phyloP scores from a whole-genome alignment of 2,113 vertebrate genomes.

The Hydrolagus affinis region DNA sequence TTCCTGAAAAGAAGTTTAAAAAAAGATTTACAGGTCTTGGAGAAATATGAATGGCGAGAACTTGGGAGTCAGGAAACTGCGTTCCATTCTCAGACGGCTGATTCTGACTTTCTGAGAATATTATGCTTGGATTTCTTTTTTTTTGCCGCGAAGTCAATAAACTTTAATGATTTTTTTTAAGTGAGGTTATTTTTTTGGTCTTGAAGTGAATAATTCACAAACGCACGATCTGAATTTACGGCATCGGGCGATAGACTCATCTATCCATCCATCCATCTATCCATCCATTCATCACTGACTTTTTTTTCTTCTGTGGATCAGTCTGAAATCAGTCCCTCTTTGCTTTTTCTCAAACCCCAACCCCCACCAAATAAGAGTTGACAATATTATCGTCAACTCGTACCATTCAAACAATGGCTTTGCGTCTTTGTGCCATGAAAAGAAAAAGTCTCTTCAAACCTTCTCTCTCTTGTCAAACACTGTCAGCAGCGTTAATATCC shows the following conservation, averaged over 20 bases:
- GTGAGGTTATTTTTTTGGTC: neutral
- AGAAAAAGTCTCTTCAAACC: no score
- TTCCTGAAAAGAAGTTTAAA: constrained; percentile 12
- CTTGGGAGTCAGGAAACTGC: constrained; percentile 14
- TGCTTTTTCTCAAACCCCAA: no score
- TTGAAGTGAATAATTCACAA: constrained; percentile 11
- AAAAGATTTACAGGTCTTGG: constrained; percentile 21
- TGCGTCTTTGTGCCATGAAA: no score
- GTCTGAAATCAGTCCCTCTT: no score
- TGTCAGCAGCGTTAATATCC: neutral
- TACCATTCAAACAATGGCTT: no score
- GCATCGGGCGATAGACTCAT: no score
- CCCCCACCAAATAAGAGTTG: no score
- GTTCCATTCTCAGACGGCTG: neutral
- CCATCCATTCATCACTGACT: neutral
- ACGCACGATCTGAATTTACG: neutral
- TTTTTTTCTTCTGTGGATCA: neutral
- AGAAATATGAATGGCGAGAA: constrained; percentile 16
- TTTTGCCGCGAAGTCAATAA: neutral
- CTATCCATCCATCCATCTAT: neutral
- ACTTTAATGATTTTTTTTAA: neutral
- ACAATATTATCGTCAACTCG: no score
- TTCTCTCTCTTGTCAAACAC: no score
- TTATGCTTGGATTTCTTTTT: constrained; percentile 25
- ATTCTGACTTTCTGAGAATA: constrained; percentile 21